phyloP scores from a whole-genome alignment of 2,113 vertebrate species.

The Gasterosteus aculeatus region DNA sequence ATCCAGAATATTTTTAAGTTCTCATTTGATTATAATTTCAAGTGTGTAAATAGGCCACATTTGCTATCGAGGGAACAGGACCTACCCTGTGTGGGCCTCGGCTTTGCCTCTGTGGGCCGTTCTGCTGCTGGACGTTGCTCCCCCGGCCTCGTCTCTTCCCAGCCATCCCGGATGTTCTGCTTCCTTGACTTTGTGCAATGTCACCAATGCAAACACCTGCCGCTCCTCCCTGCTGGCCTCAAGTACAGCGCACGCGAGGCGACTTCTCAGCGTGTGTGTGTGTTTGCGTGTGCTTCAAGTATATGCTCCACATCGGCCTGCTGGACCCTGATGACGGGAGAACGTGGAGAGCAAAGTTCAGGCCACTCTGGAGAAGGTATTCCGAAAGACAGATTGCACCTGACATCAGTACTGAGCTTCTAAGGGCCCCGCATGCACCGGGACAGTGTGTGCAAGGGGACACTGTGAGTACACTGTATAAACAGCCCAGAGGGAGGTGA shows the following conservation, averaged over 20 bases:
- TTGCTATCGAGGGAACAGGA: constrained; percentile 5
- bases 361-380: constrained; percentile 14
- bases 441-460: neutral
- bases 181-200: neutral
- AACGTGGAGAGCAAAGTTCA: constrained; percentile 76
- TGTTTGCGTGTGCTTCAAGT: constrained; percentile 32
- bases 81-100: constrained; percentile 53
- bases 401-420: constrained; percentile 25
- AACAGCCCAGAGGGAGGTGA: neutral
- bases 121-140: constrained; percentile 48
- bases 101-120: constrained; percentile 35
- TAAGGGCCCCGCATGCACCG: neutral
- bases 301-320: constrained; percentile 17
- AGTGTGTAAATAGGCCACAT: neutral
- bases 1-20: neutral
- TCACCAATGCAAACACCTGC: neutral
- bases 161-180: constrained; percentile 63
- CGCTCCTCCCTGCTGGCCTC: constrained; percentile 25
- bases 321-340: constrained; percentile 69
- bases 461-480: neutral
- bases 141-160: constrained; percentile 73
- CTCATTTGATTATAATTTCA: neutral
- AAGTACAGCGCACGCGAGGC: neutral
- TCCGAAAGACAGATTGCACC: constrained; percentile 16
- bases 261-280: constrained; percentile 21